Conservation (phyloP, 2,797 vertebrate genomes). For the Sandelia bainsii region DNA sequence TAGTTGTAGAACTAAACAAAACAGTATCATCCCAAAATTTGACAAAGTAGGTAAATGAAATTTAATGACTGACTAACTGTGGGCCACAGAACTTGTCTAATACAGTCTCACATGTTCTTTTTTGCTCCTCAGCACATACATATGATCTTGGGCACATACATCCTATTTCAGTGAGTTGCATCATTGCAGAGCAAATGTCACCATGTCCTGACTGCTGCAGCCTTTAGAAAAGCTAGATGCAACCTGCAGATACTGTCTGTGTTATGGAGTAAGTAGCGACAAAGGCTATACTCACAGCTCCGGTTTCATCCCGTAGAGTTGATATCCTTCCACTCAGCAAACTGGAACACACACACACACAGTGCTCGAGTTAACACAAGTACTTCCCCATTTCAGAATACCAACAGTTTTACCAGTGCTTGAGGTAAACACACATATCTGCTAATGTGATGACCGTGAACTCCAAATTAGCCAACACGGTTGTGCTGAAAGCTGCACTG, state of each 20-base stretch:
- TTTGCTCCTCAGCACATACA: not conserved
- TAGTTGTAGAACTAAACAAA: not conserved
- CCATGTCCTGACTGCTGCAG: conserved; percentile 7
- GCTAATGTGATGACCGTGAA: not conserved
- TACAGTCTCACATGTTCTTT: not conserved
- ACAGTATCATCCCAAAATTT: not conserved
- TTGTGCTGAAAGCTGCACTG: not conserved
- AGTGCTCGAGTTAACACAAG: conserved; percentile 35
- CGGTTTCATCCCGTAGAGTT: conserved; percentile 98
- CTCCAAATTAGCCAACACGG: not conserved
- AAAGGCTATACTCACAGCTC: conserved; percentile 93
- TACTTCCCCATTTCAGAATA: conserved; percentile 50
- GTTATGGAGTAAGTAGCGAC: conserved; percentile 38
- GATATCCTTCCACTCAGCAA: conserved; percentile 99
- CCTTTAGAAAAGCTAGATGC: not conserved
- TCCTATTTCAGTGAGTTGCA: conserved; percentile 18
- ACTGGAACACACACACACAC: conserved; percentile 81
- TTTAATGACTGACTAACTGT: not conserved
- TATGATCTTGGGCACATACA: not conserved
- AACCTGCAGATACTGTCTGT: conserved; percentile 16
- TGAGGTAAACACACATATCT: conserved; percentile 1
- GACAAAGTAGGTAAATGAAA: not conserved
- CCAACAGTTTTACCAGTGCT: conserved; percentile 14
- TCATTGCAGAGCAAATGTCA: conserved; percentile 17
- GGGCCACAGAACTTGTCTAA: not conserved